Evolutionary conservation across 2,888 invertebrate genomes (phyloP).

Genomic region (Apocheima hispidaria): DNA sequence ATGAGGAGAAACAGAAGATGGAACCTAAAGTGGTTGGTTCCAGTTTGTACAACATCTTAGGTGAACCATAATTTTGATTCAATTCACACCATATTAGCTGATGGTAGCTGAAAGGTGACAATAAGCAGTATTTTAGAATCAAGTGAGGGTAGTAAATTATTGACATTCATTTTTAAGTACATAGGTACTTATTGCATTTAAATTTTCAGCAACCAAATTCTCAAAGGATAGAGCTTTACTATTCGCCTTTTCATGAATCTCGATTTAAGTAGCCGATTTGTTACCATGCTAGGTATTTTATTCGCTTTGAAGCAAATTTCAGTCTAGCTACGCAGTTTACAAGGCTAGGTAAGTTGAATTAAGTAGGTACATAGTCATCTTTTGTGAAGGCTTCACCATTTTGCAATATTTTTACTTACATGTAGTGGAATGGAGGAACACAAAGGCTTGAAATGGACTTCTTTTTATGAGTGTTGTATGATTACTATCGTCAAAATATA

Average conservation of each 20-base stretch:
- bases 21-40: too few relatives aligned
- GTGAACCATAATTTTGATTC: too few relatives aligned
- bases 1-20: too few relatives aligned
- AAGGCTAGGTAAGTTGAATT: not conserved
- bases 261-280: not conserved
- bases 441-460: conserved; percentile 10
- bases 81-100: too few relatives aligned
- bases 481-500: conserved; percentile 5
- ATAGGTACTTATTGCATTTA: too few relatives aligned
- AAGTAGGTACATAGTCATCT: conserved; percentile 8
- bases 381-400: conserved; percentile 18
- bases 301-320: not conserved
- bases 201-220: too few relatives aligned
- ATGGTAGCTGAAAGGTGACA: too few relatives aligned
- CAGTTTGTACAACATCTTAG: too few relatives aligned
- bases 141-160: not conserved
- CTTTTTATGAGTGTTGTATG: not conserved
- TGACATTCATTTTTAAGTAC: too few relatives aligned
- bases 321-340: conserved; percentile 3
- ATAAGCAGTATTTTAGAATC: not conserved
- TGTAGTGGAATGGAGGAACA: conserved; percentile 7
- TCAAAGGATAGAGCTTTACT: too few relatives aligned
- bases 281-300: not conserved
- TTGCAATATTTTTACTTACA: conserved; percentile 14
- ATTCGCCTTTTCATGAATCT: too few relatives aligned